Percentiles rank a stretch among this genome's conserved stretches.
phyloP scores from a whole-genome alignment of 2,797 vertebrate genomes.

The Echiichthys vipera region DNA sequence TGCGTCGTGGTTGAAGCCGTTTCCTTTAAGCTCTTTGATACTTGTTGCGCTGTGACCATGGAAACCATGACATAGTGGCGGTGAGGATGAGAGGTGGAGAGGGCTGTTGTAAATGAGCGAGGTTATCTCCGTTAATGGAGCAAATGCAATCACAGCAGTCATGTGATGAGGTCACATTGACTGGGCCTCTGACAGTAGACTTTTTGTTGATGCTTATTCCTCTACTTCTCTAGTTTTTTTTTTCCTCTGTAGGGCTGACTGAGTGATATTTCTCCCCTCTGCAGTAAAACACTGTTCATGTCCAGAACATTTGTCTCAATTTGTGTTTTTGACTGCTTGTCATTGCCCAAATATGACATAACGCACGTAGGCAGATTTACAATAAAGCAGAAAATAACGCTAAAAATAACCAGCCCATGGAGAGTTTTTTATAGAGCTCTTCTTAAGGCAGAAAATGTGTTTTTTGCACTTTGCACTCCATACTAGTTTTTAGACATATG shows the following conservation, averaged over 20 bases:
- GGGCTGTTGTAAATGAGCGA: constrained; percentile 39
- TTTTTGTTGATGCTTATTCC: constrained; percentile 44
- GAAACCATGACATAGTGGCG: constrained; percentile 44
- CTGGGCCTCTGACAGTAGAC: constrained; percentile 42
- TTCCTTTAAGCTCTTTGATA: constrained; percentile 43
- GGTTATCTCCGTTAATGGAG: constrained; percentile 51
- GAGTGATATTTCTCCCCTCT: not conserved
- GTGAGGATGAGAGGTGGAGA: not conserved
- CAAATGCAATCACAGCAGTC: constrained; percentile 66
- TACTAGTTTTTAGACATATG: too few species aligned
- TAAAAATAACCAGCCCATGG: constrained; percentile 2
- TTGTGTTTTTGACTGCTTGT: constrained; percentile 7
- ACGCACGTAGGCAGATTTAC: not conserved
- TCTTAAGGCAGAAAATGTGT: not conserved
- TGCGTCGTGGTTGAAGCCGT: constrained; percentile 10
- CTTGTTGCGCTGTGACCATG: constrained; percentile 55
- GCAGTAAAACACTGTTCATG: not conserved
- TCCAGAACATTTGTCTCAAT: constrained; percentile 6
- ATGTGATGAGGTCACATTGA: constrained; percentile 68
- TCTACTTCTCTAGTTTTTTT: not conserved
- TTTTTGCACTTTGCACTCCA: not conserved
- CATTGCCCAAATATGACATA: constrained; percentile 11
- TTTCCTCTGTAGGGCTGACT: not conserved
- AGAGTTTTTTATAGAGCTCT: not conserved
- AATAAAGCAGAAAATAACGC: not conserved